Base-by-base conservation (phyloP, 2,888 invertebrate species). In the Drosophila algonquin region DNA sequence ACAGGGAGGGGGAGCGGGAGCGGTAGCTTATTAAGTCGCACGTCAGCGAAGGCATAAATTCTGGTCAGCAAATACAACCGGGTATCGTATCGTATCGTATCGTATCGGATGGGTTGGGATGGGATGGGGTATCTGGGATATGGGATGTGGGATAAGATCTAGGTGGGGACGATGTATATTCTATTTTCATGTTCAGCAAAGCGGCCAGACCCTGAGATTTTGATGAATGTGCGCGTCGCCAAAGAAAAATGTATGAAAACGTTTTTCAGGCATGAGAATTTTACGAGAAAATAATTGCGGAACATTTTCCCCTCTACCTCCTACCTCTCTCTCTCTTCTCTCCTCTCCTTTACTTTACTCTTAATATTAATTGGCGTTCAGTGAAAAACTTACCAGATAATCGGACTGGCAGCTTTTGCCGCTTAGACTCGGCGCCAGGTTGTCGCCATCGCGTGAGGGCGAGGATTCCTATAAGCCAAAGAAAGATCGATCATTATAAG, bases 381-480 rank as follows among this genome's bases (percentile, higher is more conserved):
- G 78, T 53, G 58, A 45, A 47, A 48, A 75, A 90, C 92, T 91
- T 83, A 92, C 92, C 91, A 92, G 87, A 86, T 92, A 92, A 73
- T 92, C 92, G 68, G 92, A 91, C 63, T 91, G 90, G 65, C 90
- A 90, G 46, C 90, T 77, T 80, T 91, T 91, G 63, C 90, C 89
- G 75, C 89, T 89, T 51, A 91, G 83, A 72, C 87, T 90, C 69
- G 92, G 90, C 63, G 90, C 75, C 74, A 91, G 80, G 81, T 89
- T 91, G 78, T 92, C 92, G 78, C 87, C 89, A 72, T 90, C 88
- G 59, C 92, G 89, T 18, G 89, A 83, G 55, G 91, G 90, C 52
- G 92, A 81, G 52, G 92, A 91, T 81, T 92, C 92, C 92, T 92
- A 16, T 62, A 67, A 45, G 48, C 7, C 35, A 32, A 27, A 58